Percentiles rank a stretch among this genome's conserved stretches.
Evolutionary conservation across 2,113 vertebrate species (phyloP).

Genomic region (Hystrix brachyura): DNA sequence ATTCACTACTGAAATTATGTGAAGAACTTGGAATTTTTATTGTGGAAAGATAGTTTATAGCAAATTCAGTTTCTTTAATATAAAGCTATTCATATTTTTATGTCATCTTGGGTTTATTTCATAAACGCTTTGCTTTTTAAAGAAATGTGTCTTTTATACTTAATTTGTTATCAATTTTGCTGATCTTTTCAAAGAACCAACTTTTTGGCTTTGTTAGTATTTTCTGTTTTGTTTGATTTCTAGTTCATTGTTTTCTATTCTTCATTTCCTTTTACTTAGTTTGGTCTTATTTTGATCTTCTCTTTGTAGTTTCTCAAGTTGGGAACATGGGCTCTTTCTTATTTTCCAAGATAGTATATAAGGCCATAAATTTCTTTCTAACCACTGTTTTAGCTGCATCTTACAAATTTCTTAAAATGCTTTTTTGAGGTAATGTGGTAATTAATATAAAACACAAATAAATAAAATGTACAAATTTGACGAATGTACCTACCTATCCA

Average conservation of each 20-base stretch:
- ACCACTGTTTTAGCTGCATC: background rate
- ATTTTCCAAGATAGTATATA: slow-evolving; percentile 34
- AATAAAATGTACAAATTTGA: background rate
- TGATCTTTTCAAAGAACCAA: slow-evolving; percentile 29
- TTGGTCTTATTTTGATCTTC: slow-evolving; percentile 55
- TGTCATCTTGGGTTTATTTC: slow-evolving; percentile 13
- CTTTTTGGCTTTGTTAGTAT: slow-evolving; percentile 34
- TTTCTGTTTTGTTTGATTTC: slow-evolving; percentile 42
- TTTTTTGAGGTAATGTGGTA: slow-evolving; percentile 10
- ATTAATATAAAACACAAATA: slow-evolving; percentile 28
- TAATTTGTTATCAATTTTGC: slow-evolving; percentile 16
- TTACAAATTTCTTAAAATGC: slow-evolving; percentile 35
- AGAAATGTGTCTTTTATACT: slow-evolving; percentile 1
- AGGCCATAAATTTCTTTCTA: background rate
- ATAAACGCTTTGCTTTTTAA: slow-evolving; percentile 39
- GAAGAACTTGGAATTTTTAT: slow-evolving; percentile 20
- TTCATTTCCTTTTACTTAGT: slow-evolving; percentile 43
- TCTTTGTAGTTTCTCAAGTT: slow-evolving; percentile 53
- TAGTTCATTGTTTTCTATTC: background rate
- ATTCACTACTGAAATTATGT: slow-evolving; percentile 21
- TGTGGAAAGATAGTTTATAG: slow-evolving; percentile 4
- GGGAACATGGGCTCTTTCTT: slow-evolving; percentile 21
- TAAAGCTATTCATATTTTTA: slow-evolving; percentile 35
- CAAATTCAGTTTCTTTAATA: slow-evolving; percentile 42
- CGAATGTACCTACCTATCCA: background rate